Evolutionary conservation across 2,888 invertebrate species (phyloP).

Genomic region (Leptura quadrifasciata): DNA sequence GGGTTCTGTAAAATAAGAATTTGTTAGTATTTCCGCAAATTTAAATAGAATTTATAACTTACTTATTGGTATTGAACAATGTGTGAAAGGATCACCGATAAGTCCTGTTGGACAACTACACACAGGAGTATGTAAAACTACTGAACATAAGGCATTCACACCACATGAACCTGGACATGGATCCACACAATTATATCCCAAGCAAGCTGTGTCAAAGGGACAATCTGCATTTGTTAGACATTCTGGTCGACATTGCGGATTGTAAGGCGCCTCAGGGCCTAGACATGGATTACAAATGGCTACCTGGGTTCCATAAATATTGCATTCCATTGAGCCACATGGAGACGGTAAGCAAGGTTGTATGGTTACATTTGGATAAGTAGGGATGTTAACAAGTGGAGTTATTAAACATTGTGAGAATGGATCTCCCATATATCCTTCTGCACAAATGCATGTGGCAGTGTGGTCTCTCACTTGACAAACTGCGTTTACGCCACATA

Average conservation of each 20-base stretch:
- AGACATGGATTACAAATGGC: conserved; percentile 88
- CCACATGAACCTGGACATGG: conserved; percentile 89
- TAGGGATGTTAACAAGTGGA: conserved; percentile 69
- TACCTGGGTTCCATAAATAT: conserved; percentile 83
- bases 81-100: conserved; percentile 86
- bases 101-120: conserved; percentile 83
- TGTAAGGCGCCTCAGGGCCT: conserved; percentile 80
- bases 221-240: conserved; percentile 89
- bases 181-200: conserved; percentile 84
- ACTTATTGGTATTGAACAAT: conserved; percentile 80
- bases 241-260: conserved; percentile 87
- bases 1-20: conserved; percentile 60
- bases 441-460: conserved; percentile 86
- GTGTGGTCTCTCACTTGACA: conserved; percentile 89
- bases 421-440: conserved; percentile 88
- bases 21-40: background rate
- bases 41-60: conserved; percentile 63
- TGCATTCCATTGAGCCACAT: conserved; percentile 83
- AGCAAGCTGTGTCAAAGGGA: conserved; percentile 85
- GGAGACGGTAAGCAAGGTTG: conserved; percentile 87
- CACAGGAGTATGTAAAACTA: conserved; percentile 84
- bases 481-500: conserved; percentile 88
- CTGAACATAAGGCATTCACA: conserved; percentile 82
- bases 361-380: conserved; percentile 73
- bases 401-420: conserved; percentile 82